These are phyloP conservation scores for Cirrhinus mrigala DNA, from an alignment of 2,797 vertebrate species.

Conservation along the genomic window DNA sequence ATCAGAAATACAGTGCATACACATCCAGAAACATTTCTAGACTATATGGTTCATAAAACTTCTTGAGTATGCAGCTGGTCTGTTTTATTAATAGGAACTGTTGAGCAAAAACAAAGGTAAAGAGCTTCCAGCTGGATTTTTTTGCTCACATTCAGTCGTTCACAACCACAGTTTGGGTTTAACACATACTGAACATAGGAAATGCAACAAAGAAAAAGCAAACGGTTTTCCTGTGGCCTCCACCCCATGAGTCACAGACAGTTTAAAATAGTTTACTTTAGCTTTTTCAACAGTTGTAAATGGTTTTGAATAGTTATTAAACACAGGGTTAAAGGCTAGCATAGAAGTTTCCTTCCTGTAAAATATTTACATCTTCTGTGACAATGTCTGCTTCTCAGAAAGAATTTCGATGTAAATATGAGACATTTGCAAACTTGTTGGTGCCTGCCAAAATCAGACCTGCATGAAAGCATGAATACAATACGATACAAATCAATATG, in stretches of 20 bases:
- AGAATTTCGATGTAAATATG: neutral
- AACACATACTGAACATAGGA: neutral
- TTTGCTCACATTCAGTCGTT: neutral
- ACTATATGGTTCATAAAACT: conserved; percentile 14
- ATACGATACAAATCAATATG: conserved; percentile 9
- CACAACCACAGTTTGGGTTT: neutral
- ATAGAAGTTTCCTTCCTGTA: neutral
- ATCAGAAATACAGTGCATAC: neutral
- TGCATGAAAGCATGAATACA: neutral
- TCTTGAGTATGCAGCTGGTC: conserved; percentile 16
- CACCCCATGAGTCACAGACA: conserved; percentile 32
- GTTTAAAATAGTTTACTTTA: conserved; percentile 12
- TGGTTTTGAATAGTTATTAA: conserved; percentile 14
- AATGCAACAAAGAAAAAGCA: conserved; percentile 5
- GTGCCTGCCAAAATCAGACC: neutral
- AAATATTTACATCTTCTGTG: neutral
- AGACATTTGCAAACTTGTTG: neutral
- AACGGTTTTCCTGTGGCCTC: neutral
- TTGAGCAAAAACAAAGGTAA: conserved; percentile 20
- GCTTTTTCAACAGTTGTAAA: neutral
- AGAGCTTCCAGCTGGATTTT: conserved; percentile 6
- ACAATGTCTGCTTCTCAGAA: neutral
- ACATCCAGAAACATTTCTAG: conserved; percentile 1
- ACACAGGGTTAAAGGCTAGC: neutral
- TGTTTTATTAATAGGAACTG: conserved; percentile 29